A percentile compares a stretch with the other conserved stretches of the same genome.
Conservation (phyloP, 2,113 vertebrate species). For the Chionodraco myersi region DNA sequence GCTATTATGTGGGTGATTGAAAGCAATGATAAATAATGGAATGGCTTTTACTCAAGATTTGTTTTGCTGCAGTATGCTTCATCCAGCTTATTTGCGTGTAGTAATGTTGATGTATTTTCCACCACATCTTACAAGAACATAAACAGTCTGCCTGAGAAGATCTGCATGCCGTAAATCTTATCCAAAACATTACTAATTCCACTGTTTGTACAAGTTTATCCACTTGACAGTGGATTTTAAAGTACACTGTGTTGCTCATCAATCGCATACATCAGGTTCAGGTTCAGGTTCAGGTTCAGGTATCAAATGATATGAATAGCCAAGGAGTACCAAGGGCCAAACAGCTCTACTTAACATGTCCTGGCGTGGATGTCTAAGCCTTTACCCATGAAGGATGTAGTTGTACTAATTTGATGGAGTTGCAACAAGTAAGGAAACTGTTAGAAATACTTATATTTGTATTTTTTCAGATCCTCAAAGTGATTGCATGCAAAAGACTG, state of each 20-base stretch:
- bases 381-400: neutral
- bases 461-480: neutral
- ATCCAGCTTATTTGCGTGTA: neutral
- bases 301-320: neutral
- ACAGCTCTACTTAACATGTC: neutral
- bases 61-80: constrained; percentile 40
- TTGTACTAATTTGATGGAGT: neutral
- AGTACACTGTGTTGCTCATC: neutral
- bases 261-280: neutral
- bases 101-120: neutral
- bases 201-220: neutral
- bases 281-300: no score
- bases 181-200: neutral
- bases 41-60: constrained; percentile 58
- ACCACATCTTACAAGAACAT: neutral
- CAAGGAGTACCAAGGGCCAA: neutral
- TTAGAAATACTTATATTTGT: neutral
- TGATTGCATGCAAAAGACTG: neutral
- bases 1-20: constrained; percentile 76
- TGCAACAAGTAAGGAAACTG: neutral
- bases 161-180: neutral
- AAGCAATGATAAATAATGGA: constrained; percentile 71
- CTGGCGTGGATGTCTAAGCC: neutral
- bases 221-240: neutral
- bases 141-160: neutral